A percentile compares a stretch with the other conserved stretches of the same genome.
phyloP scores from a whole-genome alignment of 30 jellyfish, hydroid and myxozoan genomes.

The Aurelia aurita complex sp. Pacific region DNA sequence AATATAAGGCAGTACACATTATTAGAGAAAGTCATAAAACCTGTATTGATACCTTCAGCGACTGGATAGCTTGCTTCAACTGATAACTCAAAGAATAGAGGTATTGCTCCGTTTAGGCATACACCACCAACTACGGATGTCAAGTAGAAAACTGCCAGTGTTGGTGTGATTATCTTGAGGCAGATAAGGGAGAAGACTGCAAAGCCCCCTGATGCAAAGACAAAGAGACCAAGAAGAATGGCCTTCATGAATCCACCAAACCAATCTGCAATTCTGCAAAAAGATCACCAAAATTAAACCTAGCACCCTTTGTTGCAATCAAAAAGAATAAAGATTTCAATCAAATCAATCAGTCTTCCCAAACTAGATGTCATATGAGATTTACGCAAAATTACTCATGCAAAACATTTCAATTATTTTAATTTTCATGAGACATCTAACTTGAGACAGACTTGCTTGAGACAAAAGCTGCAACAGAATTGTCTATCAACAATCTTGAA shows the following conservation, averaged over 20 bases:
- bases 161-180: constrained; percentile 78
- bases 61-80: constrained; percentile 99
- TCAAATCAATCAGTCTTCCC: too few species aligned
- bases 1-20: constrained; percentile 90
- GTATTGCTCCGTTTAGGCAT: constrained; percentile 97
- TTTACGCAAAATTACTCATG: too few species aligned
- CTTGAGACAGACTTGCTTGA: too few species aligned
- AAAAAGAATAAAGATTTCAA: too few species aligned
- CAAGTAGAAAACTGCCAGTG: constrained; percentile 78
- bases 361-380: too few species aligned
- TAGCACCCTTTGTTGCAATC: too few species aligned
- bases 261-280: constrained; percentile 90
- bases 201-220: constrained; percentile 87
- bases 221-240: constrained; percentile 74
- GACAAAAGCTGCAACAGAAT: too few species aligned
- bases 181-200: constrained; percentile 86
- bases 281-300: background rate
- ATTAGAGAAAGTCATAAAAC: constrained; percentile 98
- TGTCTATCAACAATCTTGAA: too few species aligned
- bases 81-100: constrained; percentile 95
- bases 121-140: constrained; percentile 92
- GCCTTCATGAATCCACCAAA: constrained; percentile 93
- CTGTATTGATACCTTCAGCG: constrained; percentile 98
- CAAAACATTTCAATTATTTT: too few species aligned
- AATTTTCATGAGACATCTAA: too few species aligned